Evolutionary conservation across 2,113 vertebrate species (phyloP).

Genomic region (Leptosomus discolor): DNA sequence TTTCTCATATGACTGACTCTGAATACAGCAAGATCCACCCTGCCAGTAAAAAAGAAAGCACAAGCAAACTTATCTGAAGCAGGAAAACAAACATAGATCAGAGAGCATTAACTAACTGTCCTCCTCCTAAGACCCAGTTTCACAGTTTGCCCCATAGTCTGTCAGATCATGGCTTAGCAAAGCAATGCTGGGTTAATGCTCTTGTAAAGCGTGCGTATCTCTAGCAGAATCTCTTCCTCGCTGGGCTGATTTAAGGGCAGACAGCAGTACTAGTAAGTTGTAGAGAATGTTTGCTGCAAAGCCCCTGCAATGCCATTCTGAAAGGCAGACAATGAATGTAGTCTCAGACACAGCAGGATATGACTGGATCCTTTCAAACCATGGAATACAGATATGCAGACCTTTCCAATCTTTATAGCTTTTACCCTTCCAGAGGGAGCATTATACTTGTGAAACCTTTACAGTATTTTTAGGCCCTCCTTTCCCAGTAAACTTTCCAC

Average conservation of each 20-base stretch:
- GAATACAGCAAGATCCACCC: neutral
- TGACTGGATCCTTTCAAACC: slow-evolving; percentile 1
- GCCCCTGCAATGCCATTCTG: neutral
- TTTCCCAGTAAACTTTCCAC: neutral
- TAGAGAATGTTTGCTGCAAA: neutral
- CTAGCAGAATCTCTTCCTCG: neutral
- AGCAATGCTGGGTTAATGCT: neutral
- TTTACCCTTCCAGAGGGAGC: neutral
- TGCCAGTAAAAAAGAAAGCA: neutral
- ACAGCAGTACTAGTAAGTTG: neutral
- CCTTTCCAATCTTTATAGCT: neutral
- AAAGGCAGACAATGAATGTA: neutral
- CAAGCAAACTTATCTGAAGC: neutral
- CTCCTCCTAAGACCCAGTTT: neutral
- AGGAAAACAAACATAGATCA: neutral
- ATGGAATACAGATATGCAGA: neutral
- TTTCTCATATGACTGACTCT: neutral
- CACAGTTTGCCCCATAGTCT: neutral
- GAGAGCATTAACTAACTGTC: neutral
- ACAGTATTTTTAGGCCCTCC: neutral
- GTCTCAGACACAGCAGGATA: neutral
- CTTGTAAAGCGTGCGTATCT: neutral
- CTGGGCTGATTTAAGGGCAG: neutral
- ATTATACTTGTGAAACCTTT: neutral
- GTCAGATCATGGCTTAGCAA: neutral